Conservation (phyloP, 2,113 vertebrate species). For the Pelvicachromis taeniatus region DNA sequence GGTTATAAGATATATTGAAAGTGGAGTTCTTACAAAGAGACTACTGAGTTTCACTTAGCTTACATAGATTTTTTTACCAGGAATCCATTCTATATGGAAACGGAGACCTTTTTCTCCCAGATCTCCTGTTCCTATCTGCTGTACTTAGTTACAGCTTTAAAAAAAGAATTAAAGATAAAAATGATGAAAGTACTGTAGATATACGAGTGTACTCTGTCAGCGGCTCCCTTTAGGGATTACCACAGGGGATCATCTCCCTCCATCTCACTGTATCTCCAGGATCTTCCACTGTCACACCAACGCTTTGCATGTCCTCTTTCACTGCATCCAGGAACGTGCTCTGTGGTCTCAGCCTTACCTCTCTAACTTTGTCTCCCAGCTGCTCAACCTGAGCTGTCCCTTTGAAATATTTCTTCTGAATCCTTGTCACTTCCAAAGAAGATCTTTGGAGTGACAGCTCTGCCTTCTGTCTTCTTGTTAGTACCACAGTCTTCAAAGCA, state of each 20-base stretch:
- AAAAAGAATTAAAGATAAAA: not conserved
- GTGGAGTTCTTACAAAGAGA: not conserved
- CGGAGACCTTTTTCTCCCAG: rapidly evolving
- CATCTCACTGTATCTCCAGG: not conserved
- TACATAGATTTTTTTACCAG: not conserved
- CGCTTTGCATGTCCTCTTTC: not conserved
- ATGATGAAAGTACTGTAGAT: rapidly evolving
- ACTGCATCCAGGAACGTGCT: not conserved
- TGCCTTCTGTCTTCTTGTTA: not conserved
- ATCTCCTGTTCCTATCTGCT: not conserved
- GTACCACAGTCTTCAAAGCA: not conserved
- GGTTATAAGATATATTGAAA: not conserved
- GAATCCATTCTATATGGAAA: not conserved
- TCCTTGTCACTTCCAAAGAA: not conserved
- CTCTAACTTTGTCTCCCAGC: not conserved
- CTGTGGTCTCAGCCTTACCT: not conserved
- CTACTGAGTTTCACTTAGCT: not conserved
- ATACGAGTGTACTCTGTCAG: not conserved
- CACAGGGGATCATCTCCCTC: not conserved
- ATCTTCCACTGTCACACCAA: not conserved
- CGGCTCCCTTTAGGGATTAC: not conserved
- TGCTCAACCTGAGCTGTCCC: not conserved
- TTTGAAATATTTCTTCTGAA: not conserved
- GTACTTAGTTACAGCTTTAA: not conserved
- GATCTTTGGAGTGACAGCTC: not conserved